Percentiles rank a stretch among this genome's conserved stretches.
Evolutionary conservation across 53 echinoderm and acorn worm genomes (phyloP).

Genomic region (Astropecten irregularis): DNA sequence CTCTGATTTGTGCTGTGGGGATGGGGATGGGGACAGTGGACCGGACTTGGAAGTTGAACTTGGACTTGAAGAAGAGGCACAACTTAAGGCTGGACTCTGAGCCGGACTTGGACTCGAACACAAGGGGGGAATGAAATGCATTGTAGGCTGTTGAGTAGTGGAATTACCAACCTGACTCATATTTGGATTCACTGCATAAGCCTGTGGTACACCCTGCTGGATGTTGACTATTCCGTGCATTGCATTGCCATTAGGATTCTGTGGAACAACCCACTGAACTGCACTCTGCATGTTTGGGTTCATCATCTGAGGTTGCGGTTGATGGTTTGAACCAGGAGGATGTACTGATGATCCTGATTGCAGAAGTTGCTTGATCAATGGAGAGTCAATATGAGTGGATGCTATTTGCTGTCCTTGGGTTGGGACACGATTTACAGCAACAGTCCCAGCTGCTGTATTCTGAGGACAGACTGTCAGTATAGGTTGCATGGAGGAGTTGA

Average conservation of each 20-base stretch:
- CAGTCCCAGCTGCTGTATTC: conserved; percentile 34
- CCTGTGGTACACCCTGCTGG: not conserved
- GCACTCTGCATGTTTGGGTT: conserved; percentile 39
- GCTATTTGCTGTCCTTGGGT: conserved; percentile 24
- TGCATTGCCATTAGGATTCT: conserved; percentile 43
- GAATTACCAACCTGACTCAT: conserved; percentile 16
- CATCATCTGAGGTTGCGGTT: conserved; percentile 41
- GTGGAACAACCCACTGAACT: conserved; percentile 49
- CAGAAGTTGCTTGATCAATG: conserved; percentile 91
- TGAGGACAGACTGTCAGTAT: conserved; percentile 17
- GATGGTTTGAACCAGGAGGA: conserved; percentile 24
- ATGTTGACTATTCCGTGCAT: conserved; percentile 38
- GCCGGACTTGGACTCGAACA: conserved; percentile 30
- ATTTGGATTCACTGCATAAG: conserved; percentile 24
- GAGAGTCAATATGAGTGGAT: conserved; percentile 75
- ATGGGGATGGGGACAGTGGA: conserved; percentile 5
- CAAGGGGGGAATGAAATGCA: conserved; percentile 51
- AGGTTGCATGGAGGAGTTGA: conserved; percentile 6
- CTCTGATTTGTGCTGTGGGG: conserved; percentile 45
- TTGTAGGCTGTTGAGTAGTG: conserved; percentile 6
- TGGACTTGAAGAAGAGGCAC: conserved; percentile 41
- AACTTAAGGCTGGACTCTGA: conserved; percentile 43
- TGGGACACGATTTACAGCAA: conserved; percentile 20
- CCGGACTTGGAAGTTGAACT: conserved; percentile 19
- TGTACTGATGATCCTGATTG: conserved; percentile 80